Percentiles rank a stretch among this genome's conserved stretches.
These are phyloP conservation scores for Macrosiphum euphorbiae DNA, from an alignment of 2,888 invertebrate genomes.

Conservation along the genomic window DNA sequence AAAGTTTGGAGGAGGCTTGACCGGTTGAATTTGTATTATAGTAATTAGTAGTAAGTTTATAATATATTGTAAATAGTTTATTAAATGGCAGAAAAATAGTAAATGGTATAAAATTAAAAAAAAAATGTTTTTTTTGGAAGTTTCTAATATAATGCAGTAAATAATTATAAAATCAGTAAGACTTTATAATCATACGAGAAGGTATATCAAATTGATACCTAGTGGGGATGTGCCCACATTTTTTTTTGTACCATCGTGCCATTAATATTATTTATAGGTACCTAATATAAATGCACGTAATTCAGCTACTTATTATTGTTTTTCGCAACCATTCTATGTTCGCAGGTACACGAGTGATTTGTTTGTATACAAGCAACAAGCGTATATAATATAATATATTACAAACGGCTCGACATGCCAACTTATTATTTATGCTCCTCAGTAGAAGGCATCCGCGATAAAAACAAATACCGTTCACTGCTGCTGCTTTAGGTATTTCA, in stretches of 20 bases:
- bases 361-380: not conserved
- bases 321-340: not conserved
- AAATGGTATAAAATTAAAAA: too few relatives aligned
- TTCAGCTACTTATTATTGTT: not conserved
- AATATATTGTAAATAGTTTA: too few relatives aligned
- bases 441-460: not conserved
- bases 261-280: not conserved
- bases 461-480: not conserved
- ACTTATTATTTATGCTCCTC: conserved; percentile 40
- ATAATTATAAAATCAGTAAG: too few relatives aligned
- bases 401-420: not conserved
- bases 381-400: not conserved
- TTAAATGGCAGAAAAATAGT: too few relatives aligned
- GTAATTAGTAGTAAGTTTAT: not conserved
- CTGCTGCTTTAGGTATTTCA: not conserved
- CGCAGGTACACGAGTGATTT: not conserved
- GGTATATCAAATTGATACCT: not conserved
- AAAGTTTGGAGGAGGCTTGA: not conserved
- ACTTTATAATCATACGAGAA: not conserved
- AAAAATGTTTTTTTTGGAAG: too few relatives aligned
- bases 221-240: not conserved
- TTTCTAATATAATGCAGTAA: too few relatives aligned
- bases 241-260: not conserved
- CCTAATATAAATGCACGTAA: not conserved
- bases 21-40: not conserved